Percentiles rank a stretch among this genome's conserved stretches.
These are phyloP conservation scores for Athene cunicularia DNA, from an alignment of 2,113 vertebrate genomes.

Conservation along the genomic window DNA sequence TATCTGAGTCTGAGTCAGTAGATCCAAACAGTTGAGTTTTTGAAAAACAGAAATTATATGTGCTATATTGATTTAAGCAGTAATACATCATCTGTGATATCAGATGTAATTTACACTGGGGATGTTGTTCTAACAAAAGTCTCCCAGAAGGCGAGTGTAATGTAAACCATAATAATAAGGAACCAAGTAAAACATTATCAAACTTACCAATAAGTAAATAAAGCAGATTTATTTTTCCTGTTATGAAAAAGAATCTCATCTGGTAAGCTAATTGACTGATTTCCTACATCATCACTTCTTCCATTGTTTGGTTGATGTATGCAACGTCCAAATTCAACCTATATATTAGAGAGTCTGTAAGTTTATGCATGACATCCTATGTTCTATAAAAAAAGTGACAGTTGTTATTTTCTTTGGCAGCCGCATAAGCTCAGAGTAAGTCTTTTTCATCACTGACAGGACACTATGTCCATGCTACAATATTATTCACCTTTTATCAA, in stretches of 20 bases:
- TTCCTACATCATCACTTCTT: not conserved
- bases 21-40: not conserved
- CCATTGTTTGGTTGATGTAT: not conserved
- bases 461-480: not conserved
- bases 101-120: not conserved
- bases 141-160: not conserved
- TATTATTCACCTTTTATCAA: not conserved
- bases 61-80: not conserved
- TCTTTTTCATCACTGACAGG: not conserved
- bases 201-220: not conserved
- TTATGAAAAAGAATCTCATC: not conserved
- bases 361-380: not conserved
- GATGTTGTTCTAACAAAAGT: not conserved
- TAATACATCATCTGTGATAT: not conserved
- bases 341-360: not conserved
- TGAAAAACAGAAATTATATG: not conserved
- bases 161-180: not conserved
- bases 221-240: not conserved
- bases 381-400: not conserved
- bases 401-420: not conserved
- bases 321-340: not conserved
- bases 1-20: not conserved
- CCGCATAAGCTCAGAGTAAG: not conserved
- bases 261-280: not conserved
- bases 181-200: not conserved